Conservation (phyloP, 2,797 vertebrate species). For the Tadarida brasiliensis region DNA sequence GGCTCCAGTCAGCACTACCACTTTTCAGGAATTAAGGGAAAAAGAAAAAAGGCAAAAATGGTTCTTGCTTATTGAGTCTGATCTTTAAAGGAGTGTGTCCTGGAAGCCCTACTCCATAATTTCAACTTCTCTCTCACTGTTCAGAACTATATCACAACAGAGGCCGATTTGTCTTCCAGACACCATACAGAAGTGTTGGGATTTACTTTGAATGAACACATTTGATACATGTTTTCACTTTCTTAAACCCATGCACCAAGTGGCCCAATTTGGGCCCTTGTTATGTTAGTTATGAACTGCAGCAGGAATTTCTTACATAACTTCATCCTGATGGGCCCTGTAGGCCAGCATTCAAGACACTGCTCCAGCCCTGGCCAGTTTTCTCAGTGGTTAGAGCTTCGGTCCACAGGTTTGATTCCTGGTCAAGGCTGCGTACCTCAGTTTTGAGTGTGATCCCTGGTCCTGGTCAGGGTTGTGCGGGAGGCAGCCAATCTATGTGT, state of each 20-base stretch:
- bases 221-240: background rate
- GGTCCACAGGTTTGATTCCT: too few species aligned
- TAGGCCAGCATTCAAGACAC: background rate
- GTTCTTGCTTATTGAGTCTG: background rate
- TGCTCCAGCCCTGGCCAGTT: background rate
- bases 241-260: background rate
- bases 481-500: too few species aligned
- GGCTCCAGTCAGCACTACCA: background rate
- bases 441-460: too few species aligned
- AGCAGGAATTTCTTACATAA: background rate
- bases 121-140: background rate
- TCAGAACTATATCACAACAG: background rate
- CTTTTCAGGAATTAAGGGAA: background rate
- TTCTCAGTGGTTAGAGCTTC: too few species aligned
- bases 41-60: background rate
- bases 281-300: background rate
- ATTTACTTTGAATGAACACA: background rate
- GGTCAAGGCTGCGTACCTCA: too few species aligned
- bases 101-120: background rate
- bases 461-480: too few species aligned
- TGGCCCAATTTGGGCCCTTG: background rate
- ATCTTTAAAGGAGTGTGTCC: background rate
- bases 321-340: background rate
- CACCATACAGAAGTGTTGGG: background rate
- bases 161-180: background rate